Percentiles rank a stretch among this genome's conserved stretches.
Conservation (phyloP, 2,888 invertebrate species). For the Drosophila colorata region DNA sequence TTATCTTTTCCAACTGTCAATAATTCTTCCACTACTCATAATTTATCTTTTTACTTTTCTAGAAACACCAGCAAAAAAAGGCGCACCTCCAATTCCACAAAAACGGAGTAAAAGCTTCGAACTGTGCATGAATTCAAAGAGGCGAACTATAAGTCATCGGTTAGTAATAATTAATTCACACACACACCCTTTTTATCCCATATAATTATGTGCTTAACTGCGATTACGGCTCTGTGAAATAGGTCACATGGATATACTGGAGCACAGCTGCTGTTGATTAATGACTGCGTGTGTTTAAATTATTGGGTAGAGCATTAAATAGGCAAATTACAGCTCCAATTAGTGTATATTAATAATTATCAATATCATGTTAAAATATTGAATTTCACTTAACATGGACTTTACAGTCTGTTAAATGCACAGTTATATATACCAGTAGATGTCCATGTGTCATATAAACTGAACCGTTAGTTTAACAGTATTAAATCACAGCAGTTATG, state of each 20-base stretch:
- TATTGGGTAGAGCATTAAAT: background rate
- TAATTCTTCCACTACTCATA: background rate
- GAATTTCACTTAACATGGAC: too few species aligned
- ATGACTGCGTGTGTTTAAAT: background rate
- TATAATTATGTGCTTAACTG: background rate
- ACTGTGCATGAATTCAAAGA: conserved; percentile 96
- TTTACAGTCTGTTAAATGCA: too few species aligned
- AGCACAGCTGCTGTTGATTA: conserved; percentile 29
- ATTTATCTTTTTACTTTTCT: conserved; percentile 80
- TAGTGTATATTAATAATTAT: background rate
- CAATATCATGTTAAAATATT: background rate
- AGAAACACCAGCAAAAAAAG: conserved; percentile 98
- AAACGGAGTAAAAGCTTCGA: conserved; percentile 89
- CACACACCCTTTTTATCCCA: background rate
- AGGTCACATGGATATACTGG: conserved; percentile 12
- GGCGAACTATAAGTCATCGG: conserved; percentile 94
- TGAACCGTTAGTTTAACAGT: too few species aligned
- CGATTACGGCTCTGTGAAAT: conserved; percentile 4
- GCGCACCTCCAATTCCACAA: conserved; percentile 90
- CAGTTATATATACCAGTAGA: too few species aligned
- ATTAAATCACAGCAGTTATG: too few species aligned
- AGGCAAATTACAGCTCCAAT: background rate
- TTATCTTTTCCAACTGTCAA: background rate
- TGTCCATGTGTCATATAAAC: too few species aligned
- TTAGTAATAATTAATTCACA: conserved; percentile 82